Conservation (phyloP, 2,113 vertebrate species). For the Myotis yumanensis region DNA sequence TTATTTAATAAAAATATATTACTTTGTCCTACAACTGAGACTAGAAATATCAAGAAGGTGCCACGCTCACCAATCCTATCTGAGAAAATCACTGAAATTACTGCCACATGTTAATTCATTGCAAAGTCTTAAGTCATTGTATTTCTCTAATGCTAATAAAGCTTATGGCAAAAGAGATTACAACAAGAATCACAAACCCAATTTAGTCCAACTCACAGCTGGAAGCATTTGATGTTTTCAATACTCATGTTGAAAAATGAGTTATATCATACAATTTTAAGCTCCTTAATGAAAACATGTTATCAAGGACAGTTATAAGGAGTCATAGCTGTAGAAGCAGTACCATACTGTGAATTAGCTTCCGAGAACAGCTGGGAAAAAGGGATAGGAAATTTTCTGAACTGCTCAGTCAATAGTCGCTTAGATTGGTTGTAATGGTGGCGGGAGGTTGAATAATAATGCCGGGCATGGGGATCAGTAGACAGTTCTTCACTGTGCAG, state of each 20-base stretch:
- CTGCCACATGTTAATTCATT: neutral
- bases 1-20: neutral
- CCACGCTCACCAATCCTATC: neutral
- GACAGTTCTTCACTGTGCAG: neutral
- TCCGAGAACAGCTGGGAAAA: neutral
- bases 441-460: neutral
- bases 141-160: slow-evolving; percentile 16
- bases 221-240: neutral
- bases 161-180: slow-evolving; percentile 34
- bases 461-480: no score
- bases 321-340: neutral
- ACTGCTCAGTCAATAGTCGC: neutral
- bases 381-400: neutral
- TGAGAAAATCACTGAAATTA: slow-evolving; percentile 31
- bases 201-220: neutral
- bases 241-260: neutral
- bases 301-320: neutral
- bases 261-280: no score
- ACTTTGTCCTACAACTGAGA: neutral
- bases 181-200: slow-evolving; percentile 18
- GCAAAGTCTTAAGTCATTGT: neutral
- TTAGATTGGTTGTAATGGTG: neutral
- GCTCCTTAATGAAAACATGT: neutral
- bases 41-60: neutral
- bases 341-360: neutral